These are phyloP conservation scores for Eclectus roratus DNA, from an alignment of 2,113 vertebrate species.

Conservation along the genomic window DNA sequence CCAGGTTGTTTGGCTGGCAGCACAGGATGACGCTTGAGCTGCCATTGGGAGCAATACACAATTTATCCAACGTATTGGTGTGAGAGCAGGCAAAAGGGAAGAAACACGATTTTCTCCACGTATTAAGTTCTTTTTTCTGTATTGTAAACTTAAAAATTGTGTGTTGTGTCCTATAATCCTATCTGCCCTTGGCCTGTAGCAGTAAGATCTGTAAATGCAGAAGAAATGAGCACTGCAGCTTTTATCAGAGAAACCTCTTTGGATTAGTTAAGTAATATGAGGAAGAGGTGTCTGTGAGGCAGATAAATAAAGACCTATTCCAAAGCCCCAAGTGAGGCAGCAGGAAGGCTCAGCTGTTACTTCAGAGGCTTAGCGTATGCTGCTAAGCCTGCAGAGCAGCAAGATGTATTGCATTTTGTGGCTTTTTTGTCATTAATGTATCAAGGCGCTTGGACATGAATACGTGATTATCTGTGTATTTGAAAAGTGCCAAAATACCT, in stretches of 20 bases:
- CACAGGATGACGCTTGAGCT: accelerated
- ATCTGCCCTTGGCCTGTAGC: not conserved
- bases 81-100: not conserved
- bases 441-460: not conserved
- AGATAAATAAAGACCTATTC: not conserved
- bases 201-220: not conserved
- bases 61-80: not conserved
- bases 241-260: not conserved
- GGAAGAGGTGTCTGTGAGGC: not conserved
- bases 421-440: not conserved
- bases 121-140: not conserved
- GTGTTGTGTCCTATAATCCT: not conserved
- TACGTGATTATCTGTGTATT: not conserved
- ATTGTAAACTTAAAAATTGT: not conserved
- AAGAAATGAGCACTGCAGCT: not conserved
- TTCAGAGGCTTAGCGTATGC: not conserved
- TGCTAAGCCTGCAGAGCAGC: not conserved
- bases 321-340: not conserved
- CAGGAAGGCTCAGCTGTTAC: not conserved
- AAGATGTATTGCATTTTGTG: not conserved
- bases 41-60: not conserved
- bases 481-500: not conserved
- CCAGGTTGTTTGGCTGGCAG: not conserved
- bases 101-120: accelerated
- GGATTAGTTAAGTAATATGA: not conserved